Conservation (phyloP, 1,140 invertebrate species). For the Procambarus clarkii region DNA sequence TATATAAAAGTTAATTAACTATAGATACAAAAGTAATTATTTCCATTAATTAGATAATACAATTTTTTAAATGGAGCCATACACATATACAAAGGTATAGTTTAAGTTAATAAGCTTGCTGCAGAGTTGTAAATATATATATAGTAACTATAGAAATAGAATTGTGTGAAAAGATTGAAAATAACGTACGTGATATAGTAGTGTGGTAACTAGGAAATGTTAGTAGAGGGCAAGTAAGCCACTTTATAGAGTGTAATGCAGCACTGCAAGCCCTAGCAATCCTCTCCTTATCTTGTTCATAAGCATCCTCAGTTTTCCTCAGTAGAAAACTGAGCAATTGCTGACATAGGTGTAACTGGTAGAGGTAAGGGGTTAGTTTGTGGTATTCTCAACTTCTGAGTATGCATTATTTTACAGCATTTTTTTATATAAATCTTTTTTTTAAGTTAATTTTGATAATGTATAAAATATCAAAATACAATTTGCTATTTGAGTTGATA, state of each 20-base stretch:
- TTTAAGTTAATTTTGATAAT: slow-evolving; percentile 17
- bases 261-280: slow-evolving; percentile 58
- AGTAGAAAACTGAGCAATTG: slow-evolving; percentile 56
- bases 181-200: not conserved
- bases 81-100: not conserved
- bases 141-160: not conserved
- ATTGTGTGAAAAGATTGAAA: not conserved
- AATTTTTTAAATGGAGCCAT: not conserved
- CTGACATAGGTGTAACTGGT: slow-evolving; percentile 16
- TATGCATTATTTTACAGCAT: slow-evolving; percentile 47
- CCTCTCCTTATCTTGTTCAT: not conserved
- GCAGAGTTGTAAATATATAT: not conserved
- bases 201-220: not conserved
- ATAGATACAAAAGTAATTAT: no score
- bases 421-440: slow-evolving; percentile 31
- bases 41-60: no score
- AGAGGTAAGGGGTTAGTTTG: slow-evolving; percentile 39
- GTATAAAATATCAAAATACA: slow-evolving; percentile 56
- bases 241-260: not conserved
- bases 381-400: slow-evolving; percentile 40
- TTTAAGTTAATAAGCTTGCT: no score
- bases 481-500: slow-evolving; percentile 19
- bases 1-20: no score
- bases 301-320: slow-evolving; percentile 59
- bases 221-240: not conserved